Base-by-base conservation (phyloP, 2,888 invertebrate genomes). In the Nomada hirtipes region DNA sequence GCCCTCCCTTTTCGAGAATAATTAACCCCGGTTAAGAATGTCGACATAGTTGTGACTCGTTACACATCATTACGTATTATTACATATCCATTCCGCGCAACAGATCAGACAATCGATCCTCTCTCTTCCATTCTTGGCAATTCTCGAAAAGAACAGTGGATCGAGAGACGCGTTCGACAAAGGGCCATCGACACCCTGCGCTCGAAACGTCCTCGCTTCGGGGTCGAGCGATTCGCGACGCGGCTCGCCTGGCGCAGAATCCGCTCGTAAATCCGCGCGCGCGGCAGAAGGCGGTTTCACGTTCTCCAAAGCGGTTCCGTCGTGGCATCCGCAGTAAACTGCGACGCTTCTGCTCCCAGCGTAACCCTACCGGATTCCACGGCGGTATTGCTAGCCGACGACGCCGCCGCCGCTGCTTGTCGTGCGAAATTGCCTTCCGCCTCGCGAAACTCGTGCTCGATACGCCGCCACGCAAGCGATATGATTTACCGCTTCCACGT, bases 401-500 rank as follows among this genome's bases (percentile, higher is more conserved):
- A 77, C 80, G 36, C 65, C 61, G 79, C 80, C 61, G 79, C 80
- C 80, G 69, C 77, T 60, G 76, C 71, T 60, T 75, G 79, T 79
- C 80, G 80, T 68, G 81, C 88, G 79, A 87, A 87, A 87, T 87
- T 87, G 88, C 84, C 84, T 79, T 86, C 82, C 75, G 71, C 84
- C 70, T 29, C 65, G 87, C 79, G 82, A 85, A 82, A 87, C 70
- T 71, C 67, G 75, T 59, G 71, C 71, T 53, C 84, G 76, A 83
- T 85, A 74, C 50, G 75, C 73, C 70, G 73, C 70, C 84, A 60
- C 70, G 78, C 67, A 67, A 70, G 78, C 74, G 79, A 64, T 80
- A 81, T 84, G 87, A 87, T 87, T 88, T 86, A 87, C 88, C 88
- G 88, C 86, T 87, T 87, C 76, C 85, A 83, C 71, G 65, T 79